phyloP scores from a whole-genome alignment of 2,888 invertebrate genomes.

The Euphydryas editha region DNA sequence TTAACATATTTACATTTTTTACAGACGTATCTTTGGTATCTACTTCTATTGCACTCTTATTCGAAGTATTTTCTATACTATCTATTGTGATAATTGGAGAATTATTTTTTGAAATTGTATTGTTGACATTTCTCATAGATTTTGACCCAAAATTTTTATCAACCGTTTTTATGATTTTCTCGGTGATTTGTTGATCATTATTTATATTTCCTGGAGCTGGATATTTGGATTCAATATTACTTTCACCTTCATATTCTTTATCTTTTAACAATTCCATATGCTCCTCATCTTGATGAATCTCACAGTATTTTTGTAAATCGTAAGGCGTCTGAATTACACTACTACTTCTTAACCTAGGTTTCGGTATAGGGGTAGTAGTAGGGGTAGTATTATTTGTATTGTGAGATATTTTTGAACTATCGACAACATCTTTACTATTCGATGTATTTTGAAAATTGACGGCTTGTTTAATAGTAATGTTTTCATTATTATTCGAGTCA shows the following conservation, averaged over 20 bases:
- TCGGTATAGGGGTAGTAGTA: constrained; percentile 66
- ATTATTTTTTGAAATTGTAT: constrained; percentile 54
- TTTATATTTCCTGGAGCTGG: constrained; percentile 65
- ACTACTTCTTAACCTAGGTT: constrained; percentile 74
- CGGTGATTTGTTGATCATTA: constrained; percentile 57
- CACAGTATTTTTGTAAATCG: constrained; percentile 78
- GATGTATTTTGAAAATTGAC: constrained; percentile 71
- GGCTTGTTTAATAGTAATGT: constrained; percentile 74
- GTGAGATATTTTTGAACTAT: constrained; percentile 55
- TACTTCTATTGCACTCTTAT: constrained; percentile 75
- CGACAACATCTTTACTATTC: constrained; percentile 62
- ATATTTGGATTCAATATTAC: constrained; percentile 60
- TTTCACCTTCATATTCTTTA: constrained; percentile 54
- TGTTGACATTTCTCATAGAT: constrained; percentile 53
- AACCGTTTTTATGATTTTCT: constrained; percentile 53
- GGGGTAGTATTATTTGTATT: constrained; percentile 54
- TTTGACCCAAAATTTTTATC: constrained; percentile 52
- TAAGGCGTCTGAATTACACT: constrained; percentile 81
- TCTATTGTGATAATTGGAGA: constrained; percentile 56
- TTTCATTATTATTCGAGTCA: constrained; percentile 77
- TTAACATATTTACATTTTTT: constrained; percentile 74
- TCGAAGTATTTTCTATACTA: constrained; percentile 64
- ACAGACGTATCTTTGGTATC: constrained; percentile 76
- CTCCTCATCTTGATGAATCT: constrained; percentile 77
- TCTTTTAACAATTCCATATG: constrained; percentile 74